A percentile compares a stretch with the other conserved stretches of the same genome.
These are phyloP conservation scores for Salmo trutta DNA, from an alignment of 2,797 vertebrate species.

Conservation along the genomic window DNA sequence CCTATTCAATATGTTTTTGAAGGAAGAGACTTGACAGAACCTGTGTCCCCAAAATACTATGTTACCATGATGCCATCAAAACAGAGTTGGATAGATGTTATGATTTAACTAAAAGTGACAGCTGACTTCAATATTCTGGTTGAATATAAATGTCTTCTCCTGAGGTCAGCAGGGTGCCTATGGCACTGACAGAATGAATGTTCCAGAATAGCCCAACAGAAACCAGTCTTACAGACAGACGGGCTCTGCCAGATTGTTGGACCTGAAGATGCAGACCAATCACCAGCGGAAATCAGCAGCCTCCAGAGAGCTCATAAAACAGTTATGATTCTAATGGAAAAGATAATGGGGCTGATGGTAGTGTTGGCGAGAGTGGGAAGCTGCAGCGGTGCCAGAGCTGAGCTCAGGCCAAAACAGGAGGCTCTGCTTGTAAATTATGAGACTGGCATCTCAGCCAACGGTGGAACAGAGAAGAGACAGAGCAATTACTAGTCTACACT, in stretches of 20 bases:
- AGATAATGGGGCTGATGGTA: background rate
- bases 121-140: background rate
- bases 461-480: background rate
- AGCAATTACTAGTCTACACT: background rate
- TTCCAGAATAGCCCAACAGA: background rate
- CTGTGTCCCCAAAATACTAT: background rate
- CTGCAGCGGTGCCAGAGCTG: background rate
- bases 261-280: background rate
- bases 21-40: background rate
- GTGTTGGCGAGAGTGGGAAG: background rate
- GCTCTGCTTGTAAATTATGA: background rate
- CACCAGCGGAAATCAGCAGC: background rate
- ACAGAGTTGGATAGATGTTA: background rate
- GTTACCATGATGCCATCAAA: background rate
- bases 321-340: conserved; percentile 5
- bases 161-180: background rate
- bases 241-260: background rate
- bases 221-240: background rate
- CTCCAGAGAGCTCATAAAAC: conserved; percentile 3
- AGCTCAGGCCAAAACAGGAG: background rate
- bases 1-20: too few species aligned
- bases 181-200: background rate
- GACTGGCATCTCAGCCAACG: background rate
- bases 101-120: background rate
- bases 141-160: background rate